Conservation (phyloP, 2,113 vertebrate genomes). For the Etheostoma cragini region DNA sequence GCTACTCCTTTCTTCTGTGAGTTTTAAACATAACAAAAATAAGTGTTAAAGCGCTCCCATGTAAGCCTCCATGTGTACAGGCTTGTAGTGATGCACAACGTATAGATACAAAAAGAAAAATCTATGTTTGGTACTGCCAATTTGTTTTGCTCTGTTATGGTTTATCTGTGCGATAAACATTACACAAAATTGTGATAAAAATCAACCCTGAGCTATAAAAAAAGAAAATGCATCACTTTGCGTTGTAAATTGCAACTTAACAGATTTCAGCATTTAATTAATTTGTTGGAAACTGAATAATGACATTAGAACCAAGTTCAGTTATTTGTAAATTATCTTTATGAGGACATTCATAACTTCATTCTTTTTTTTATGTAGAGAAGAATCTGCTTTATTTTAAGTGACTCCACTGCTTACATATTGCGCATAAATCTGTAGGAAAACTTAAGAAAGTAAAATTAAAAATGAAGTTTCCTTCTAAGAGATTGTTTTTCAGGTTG, state of each 20-base stretch:
- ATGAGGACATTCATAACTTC: background rate
- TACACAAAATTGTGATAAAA: too few relatives aligned
- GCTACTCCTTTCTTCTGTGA: too few relatives aligned
- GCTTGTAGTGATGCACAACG: too few relatives aligned
- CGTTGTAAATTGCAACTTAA: background rate
- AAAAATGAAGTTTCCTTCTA: background rate
- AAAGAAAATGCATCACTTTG: background rate
- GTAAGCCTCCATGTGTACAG: too few relatives aligned
- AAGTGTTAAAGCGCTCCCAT: too few relatives aligned
- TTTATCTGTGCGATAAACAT: too few relatives aligned
- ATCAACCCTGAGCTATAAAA: too few relatives aligned
- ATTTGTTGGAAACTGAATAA: background rate
- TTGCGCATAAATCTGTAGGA: background rate
- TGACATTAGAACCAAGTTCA: background rate
- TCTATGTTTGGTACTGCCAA: too few relatives aligned
- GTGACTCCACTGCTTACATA: background rate
- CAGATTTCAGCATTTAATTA: background rate
- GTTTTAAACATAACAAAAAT: too few relatives aligned
- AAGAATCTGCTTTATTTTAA: background rate
- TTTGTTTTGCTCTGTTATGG: too few relatives aligned
- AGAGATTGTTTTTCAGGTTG: background rate
- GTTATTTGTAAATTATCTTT: background rate
- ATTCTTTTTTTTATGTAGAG: background rate
- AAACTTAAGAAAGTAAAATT: background rate
- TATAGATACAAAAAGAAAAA: too few relatives aligned